Evolutionary conservation across 2,113 vertebrate species (phyloP).

Genomic region (Ceyx cyanopectus): DNA sequence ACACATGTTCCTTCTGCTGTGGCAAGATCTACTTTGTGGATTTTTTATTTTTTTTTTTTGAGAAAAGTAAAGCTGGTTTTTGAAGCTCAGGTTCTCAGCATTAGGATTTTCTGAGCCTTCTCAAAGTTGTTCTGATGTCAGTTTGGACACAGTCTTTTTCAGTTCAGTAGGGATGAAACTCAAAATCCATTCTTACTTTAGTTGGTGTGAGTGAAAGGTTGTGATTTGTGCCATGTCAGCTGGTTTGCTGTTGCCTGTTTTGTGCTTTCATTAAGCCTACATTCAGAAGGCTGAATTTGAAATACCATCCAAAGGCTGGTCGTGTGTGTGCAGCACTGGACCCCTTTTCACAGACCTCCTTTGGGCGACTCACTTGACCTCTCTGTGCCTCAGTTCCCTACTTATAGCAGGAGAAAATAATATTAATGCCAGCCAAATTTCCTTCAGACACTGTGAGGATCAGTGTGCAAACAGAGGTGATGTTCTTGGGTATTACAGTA

Average conservation of each 20-base stretch:
- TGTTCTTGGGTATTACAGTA: slow-evolving; percentile 3
- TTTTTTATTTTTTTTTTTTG: not conserved
- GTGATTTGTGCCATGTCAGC: not conserved
- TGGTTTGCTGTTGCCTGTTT: not conserved
- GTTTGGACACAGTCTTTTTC: not conserved
- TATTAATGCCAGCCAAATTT: not conserved
- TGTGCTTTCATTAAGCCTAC: not conserved
- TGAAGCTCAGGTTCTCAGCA: accelerated
- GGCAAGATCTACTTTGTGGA: not conserved
- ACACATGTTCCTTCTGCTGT: slow-evolving; percentile 49
- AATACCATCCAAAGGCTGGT: not conserved
- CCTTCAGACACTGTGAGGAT: not conserved
- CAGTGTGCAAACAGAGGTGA: not conserved
- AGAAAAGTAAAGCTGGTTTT: slow-evolving; percentile 4
- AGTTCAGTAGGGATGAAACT: not conserved
- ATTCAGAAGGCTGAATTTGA: not conserved
- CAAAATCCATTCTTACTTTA: not conserved
- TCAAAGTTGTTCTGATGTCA: not conserved
- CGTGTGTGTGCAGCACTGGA: not conserved
- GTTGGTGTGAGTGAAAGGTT: not conserved
- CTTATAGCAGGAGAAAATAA: not conserved
- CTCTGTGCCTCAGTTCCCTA: not conserved
- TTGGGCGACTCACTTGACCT: not conserved
- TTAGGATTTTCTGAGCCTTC: not conserved
- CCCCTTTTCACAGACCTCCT: not conserved